phyloP scores from a whole-genome alignment of 2,113 vertebrate species.

The Apodemus speciosus region DNA sequence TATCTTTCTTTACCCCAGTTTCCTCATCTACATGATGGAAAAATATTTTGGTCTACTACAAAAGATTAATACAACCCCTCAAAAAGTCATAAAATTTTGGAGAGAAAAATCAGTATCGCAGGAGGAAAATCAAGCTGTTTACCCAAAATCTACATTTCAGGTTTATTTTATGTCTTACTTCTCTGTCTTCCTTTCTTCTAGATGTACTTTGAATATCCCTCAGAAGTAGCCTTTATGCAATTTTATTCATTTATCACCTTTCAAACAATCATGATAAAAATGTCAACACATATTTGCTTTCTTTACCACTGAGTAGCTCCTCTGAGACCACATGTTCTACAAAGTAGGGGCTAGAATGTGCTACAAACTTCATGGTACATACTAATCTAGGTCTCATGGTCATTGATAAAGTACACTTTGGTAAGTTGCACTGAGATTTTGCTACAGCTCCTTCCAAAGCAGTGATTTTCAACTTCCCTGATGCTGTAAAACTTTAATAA shows the following conservation, averaged over 20 bases:
- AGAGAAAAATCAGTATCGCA: conserved; percentile 10
- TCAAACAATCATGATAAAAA: conserved; percentile 21
- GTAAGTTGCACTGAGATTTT: conserved; percentile 4
- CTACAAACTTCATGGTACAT: not conserved
- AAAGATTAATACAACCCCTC: not conserved
- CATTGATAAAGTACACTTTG: not conserved
- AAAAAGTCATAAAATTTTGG: conserved; percentile 5
- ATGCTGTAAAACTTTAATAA: not conserved
- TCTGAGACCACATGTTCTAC: not conserved
- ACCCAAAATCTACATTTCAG: not conserved
- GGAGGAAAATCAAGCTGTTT: conserved; percentile 7
- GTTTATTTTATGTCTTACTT: not conserved
- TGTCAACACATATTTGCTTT: conserved; percentile 14
- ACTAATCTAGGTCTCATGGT: not conserved
- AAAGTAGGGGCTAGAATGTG: not conserved
- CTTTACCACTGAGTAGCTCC: conserved; percentile 25
- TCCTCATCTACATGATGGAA: conserved; percentile 9
- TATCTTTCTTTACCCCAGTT: conserved; percentile 19
- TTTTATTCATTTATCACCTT: conserved; percentile 44
- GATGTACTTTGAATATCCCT: not conserved
- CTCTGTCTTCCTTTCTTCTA: conserved; percentile 41
- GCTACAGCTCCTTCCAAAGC: not conserved
- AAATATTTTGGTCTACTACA: not conserved
- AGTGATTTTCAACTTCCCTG: not conserved
- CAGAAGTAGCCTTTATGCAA: conserved; percentile 24